Evolutionary conservation across 2,888 invertebrate species (phyloP).

Genomic region (Drosophila sordidula): DNA sequence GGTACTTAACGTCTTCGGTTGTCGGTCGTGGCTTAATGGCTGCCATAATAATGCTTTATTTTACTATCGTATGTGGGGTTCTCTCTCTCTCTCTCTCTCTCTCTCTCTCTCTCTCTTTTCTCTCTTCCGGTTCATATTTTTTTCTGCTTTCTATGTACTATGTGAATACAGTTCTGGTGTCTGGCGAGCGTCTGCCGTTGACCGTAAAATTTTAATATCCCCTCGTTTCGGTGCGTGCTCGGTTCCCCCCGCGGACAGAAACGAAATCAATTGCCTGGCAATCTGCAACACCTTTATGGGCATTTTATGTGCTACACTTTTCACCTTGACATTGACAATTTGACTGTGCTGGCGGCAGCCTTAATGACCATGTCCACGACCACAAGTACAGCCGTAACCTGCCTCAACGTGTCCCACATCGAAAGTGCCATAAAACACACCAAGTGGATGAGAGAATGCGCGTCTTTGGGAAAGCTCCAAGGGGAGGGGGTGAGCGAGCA

Average conservation of each 20-base stretch:
- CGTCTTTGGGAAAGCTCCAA: constrained; percentile 17
- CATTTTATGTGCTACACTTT: constrained; percentile 76
- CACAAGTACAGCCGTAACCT: constrained; percentile 63
- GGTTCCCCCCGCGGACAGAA: constrained; percentile 18
- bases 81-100: constrained; percentile 8
- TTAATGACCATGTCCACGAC: constrained; percentile 50
- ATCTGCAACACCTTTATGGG: constrained; percentile 78
- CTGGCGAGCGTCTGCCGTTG: constrained; percentile 73
- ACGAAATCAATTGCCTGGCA: constrained; percentile 71
- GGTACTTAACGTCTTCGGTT: constrained; percentile 58
- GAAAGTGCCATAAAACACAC: constrained; percentile 76
- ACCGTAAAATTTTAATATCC: constrained; percentile 77
- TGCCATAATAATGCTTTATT: constrained; percentile 80
- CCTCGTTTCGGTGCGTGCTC: constrained; percentile 51
- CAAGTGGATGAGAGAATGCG: constrained; percentile 59
- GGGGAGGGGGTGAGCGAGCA: constrained; percentile 45
- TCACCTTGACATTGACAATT: constrained; percentile 81
- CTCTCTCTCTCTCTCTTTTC: not conserved
- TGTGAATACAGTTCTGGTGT: constrained; percentile 35
- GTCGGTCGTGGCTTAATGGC: constrained; percentile 63
- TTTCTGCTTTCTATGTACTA: constrained; percentile 1
- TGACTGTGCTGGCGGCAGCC: constrained; percentile 42
- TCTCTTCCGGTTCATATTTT: not conserved
- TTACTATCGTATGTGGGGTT: constrained; percentile 67
- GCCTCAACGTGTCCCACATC: constrained; percentile 73